Evolutionary conservation across 2,888 invertebrate species (phyloP).

Genomic region (Cheilosia scutellata): DNA sequence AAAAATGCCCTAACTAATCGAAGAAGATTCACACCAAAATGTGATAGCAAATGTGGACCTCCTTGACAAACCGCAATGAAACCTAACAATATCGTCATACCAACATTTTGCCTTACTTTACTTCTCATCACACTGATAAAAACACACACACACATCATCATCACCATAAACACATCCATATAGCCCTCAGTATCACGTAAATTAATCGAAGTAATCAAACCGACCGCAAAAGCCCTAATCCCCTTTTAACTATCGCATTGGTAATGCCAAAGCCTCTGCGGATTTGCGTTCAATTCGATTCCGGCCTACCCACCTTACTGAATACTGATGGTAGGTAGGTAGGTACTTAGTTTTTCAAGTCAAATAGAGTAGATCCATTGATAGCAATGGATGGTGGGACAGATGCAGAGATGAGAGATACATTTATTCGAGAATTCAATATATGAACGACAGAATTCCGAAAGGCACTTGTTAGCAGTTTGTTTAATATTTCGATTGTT

Average conservation of each 20-base stretch:
- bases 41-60: no score
- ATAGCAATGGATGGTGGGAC: constrained; percentile 1
- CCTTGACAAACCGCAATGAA: no score
- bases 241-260: constrained; percentile 40
- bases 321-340: no score
- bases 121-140: no score
- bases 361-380: constrained; percentile 11
- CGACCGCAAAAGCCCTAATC: constrained; percentile 47
- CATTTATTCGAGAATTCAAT: constrained; percentile 17
- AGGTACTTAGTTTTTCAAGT: constrained; percentile 11
- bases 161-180: background rate
- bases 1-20: no score
- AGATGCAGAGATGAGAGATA: constrained; percentile 23
- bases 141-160: background rate
- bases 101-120: no score
- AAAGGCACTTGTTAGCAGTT: no score
- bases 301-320: background rate
- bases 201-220: constrained; percentile 52
- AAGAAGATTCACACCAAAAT: no score
- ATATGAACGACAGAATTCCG: background rate
- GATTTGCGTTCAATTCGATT: constrained; percentile 27
- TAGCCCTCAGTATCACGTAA: constrained; percentile 11
- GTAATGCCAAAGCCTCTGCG: constrained; percentile 32
- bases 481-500: no score
- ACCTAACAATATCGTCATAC: no score